Conservation (phyloP, 2,888 invertebrate species). For the Coleophora flavipennella region DNA sequence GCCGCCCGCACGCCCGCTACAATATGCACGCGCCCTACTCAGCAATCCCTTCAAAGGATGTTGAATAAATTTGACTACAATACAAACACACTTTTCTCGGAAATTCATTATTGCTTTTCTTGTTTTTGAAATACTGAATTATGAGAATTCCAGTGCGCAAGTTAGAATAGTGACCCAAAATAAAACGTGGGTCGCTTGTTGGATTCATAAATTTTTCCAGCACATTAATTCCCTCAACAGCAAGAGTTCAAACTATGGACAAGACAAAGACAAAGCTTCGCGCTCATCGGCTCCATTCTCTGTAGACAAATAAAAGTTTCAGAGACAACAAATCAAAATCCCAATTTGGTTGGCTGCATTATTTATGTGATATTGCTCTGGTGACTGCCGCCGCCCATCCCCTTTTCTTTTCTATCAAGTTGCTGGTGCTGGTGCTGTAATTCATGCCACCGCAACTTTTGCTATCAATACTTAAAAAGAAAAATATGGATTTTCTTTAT, state of each 20-base stretch:
- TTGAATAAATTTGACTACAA: conserved; percentile 1
- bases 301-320: conserved; percentile 65
- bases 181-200: background rate
- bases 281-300: conserved; percentile 34
- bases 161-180: too few relatives aligned
- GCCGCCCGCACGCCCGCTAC: conserved; percentile 17
- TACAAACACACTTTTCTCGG: too few relatives aligned
- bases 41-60: background rate
- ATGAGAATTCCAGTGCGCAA: too few relatives aligned
- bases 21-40: conserved; percentile 26
- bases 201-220: conserved; percentile 34
- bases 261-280: conserved; percentile 25
- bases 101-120: too few relatives aligned
- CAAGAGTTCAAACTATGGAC: conserved; percentile 21
- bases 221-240: conserved; percentile 28
- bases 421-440: conserved; percentile 37
- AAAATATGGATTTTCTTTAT: conserved; percentile 9
- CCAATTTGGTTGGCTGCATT: conserved; percentile 66
- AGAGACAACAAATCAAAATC: conserved; percentile 70
- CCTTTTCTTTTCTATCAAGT: conserved; percentile 58
- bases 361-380: conserved; percentile 67
- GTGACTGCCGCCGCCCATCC: conserved; percentile 53
- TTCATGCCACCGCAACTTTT: conserved; percentile 51
- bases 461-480: conserved; percentile 33
- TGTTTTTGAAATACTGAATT: too few relatives aligned